These are phyloP conservation scores for Sula dactylatra DNA, from an alignment of 2,113 vertebrate genomes.

Conservation along the genomic window DNA sequence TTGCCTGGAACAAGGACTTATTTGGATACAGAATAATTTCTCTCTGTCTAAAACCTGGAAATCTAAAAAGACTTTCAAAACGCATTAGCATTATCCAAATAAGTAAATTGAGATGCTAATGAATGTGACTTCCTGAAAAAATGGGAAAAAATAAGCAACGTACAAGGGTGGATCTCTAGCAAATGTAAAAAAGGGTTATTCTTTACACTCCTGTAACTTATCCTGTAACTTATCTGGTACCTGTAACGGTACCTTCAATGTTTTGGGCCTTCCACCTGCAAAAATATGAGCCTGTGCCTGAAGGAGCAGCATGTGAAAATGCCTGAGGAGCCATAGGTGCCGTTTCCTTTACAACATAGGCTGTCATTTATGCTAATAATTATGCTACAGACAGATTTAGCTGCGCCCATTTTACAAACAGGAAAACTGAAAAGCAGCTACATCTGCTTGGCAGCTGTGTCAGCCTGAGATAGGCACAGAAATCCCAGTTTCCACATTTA, in stretches of 20 bases:
- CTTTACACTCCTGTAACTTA: neutral
- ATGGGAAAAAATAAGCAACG: neutral
- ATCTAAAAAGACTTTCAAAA: neutral
- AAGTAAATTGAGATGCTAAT: neutral
- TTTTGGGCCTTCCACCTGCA: neutral
- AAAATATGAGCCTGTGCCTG: accelerated
- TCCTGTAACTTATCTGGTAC: no score
- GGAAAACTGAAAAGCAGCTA: neutral
- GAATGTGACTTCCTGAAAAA: neutral
- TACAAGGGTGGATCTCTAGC: neutral
- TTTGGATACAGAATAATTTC: neutral
- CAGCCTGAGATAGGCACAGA: neutral
- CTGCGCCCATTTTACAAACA: neutral
- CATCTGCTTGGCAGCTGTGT: neutral
- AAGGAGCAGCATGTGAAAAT: neutral
- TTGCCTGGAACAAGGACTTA: neutral
- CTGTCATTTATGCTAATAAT: neutral
- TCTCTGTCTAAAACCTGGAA: neutral
- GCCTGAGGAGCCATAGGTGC: neutral
- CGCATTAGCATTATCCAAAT: neutral
- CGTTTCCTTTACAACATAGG: neutral
- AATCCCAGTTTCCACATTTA: neutral
- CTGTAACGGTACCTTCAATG: neutral
- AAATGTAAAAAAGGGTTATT: accelerated
- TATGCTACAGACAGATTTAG: neutral